Evolutionary conservation across 2,888 invertebrate species (phyloP), one percentile per base, ranked within the genome.

Genomic region (Pyrrhia umbra): DNA sequence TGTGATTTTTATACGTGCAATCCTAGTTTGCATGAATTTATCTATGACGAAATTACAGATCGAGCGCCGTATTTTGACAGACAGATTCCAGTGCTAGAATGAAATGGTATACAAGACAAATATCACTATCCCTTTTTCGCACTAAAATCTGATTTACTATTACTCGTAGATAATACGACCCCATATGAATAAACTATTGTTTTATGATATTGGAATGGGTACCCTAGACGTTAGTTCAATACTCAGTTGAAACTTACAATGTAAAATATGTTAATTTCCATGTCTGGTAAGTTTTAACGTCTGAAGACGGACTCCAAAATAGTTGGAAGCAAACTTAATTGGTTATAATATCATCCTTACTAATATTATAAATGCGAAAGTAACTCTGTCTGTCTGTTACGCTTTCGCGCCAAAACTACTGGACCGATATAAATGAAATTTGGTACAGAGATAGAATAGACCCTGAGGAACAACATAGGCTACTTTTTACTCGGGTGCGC

Each of bases 1-100:
- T 72, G 27, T 37, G 34, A 75, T 46, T 60, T 54, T 47, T 13
- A 23, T 27, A 72, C 15, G 9, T 21, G 8, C 6, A 43, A 30
- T 30, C 9, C 27, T 30, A 34, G 13, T 34, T 34, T 5, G 1
- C n/a, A 34, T 13, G 4, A n/a, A n/a, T n/a, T 34, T 34, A 6
- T 34, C n/a, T 34, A 34, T 2, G 34, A 18, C 20, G 16, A 0
- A 37, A 39, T 21, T 52, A 46, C 10, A 27, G 5, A 34, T 21
- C 13, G 4, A 13, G 13, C 13, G 18, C 20, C 21, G 6, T n/a
- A n/a, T 20, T 52, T 30, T 2, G 30, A 30, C 2, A 34, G n/a
- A n/a, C n/a, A n/a, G n/a, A n/a, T n/a, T n/a, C n/a, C n/a, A n/a
- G n/a, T n/a, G n/a, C n/a, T n/a, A n/a, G n/a, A n/a, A n/a, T n/a